These are phyloP conservation scores for Parapristionchus giblindavisi DNA, from an alignment of 2,888 invertebrate genomes.

Conservation along the genomic window DNA sequence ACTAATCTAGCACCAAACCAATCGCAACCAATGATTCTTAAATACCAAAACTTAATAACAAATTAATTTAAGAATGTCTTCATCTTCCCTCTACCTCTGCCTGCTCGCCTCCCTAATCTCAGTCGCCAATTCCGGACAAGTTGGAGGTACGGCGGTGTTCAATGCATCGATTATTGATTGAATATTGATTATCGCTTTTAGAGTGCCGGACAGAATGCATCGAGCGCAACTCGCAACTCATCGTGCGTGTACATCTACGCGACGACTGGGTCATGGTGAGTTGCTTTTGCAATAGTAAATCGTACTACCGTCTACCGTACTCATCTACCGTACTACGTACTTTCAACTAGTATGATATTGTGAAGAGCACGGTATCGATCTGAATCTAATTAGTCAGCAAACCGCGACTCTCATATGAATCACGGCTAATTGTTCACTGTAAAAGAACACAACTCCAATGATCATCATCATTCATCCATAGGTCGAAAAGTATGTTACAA, in stretches of 20 bases:
- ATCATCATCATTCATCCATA: background rate
- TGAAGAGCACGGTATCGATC: too few species aligned
- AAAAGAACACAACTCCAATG: too few species aligned
- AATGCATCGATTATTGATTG: background rate
- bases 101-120: background rate
- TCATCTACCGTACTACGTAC: background rate
- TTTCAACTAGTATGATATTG: too few species aligned
- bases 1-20: too few species aligned
- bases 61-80: too few species aligned
- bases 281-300: background rate
- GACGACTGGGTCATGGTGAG: constrained; percentile 39
- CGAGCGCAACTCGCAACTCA: constrained; percentile 52
- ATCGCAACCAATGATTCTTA: too few species aligned
- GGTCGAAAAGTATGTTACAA: too few species aligned
- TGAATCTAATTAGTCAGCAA: too few species aligned
- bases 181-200: constrained; percentile 34
- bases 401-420: too few species aligned
- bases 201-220: constrained; percentile 57
- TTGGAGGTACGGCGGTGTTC: constrained; percentile 41
- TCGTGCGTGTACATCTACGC: constrained; percentile 57
- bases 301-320: background rate
- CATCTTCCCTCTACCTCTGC: background rate
- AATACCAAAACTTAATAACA: too few species aligned
- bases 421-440: too few species aligned
- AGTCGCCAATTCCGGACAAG: constrained; percentile 40